phyloP scores from a whole-genome alignment of 2,113 vertebrate genomes.

The Hypomesus transpacificus region DNA sequence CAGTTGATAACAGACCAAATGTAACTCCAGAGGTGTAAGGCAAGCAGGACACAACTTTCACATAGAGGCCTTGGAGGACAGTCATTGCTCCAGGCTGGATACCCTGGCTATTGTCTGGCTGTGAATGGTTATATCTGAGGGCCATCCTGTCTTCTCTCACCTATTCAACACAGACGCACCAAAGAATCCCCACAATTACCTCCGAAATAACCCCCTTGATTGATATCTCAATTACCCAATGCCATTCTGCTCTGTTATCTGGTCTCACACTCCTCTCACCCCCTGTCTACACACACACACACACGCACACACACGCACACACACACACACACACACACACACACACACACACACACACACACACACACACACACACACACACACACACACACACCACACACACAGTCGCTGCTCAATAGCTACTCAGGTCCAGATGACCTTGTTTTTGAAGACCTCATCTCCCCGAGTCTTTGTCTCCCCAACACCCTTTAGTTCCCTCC shows the following conservation, averaged over 20 bases:
- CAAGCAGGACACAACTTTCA: neutral
- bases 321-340: conserved; percentile 3
- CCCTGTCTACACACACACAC: neutral
- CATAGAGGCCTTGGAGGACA: conserved; percentile 6
- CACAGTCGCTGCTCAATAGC: conserved; percentile 54
- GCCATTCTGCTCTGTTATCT: conserved; percentile 67
- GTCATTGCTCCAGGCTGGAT: conserved; percentile 14
- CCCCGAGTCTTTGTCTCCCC: neutral
- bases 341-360: conserved; percentile 39
- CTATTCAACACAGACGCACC: conserved; percentile 22
- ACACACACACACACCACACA: conserved; percentile 39
- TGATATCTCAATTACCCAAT: conserved; percentile 72
- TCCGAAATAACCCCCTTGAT: conserved; percentile 72
- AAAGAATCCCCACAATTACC: conserved; percentile 67
- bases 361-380: conserved; percentile 26
- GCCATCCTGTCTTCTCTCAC: conserved; percentile 14
- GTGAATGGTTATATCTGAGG: conserved; percentile 34
- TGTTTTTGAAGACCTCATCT: conserved; percentile 35
- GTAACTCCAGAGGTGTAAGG: conserved; percentile 11
- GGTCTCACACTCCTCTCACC: conserved; percentile 31
- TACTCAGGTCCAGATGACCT: conserved; percentile 56
- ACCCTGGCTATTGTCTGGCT: conserved; percentile 23
- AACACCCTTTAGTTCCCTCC: conserved; percentile 21
- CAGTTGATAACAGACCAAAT: conserved; percentile 16
- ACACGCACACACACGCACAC: neutral